phyloP scores from a whole-genome alignment of 1,140 invertebrate species.

The Drosophila nebulosa region DNA sequence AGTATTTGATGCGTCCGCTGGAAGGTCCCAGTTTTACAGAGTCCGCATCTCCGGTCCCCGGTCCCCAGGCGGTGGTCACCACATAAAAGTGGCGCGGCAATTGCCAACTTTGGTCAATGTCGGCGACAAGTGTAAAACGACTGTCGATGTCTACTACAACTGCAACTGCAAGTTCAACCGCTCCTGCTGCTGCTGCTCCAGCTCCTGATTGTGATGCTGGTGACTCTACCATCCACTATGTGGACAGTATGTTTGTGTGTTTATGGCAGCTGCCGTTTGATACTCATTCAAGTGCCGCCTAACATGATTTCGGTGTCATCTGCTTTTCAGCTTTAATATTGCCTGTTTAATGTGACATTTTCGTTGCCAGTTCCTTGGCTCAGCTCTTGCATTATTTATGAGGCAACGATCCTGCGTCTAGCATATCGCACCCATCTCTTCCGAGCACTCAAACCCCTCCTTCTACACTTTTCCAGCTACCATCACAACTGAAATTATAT shows the following conservation, averaged over 20 bases:
- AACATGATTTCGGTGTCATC: constrained; percentile 79
- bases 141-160: constrained; percentile 49
- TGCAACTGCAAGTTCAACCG: constrained; percentile 23
- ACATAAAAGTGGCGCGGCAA: constrained; percentile 78
- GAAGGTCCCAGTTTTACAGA: neutral
- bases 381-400: constrained; percentile 72
- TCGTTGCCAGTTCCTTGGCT: constrained; percentile 15
- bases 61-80: constrained; percentile 68
- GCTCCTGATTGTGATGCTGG: too few relatives aligned
- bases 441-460: neutral
- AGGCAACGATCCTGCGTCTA: constrained; percentile 45
- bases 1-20: constrained; percentile 63
- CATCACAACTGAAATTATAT: constrained; percentile 74
- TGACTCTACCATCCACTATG: constrained; percentile 21
- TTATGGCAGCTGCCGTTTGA: constrained; percentile 79
- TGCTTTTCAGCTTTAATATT: constrained; percentile 79
- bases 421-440: constrained; percentile 33
- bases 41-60: neutral
- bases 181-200: constrained; percentile 18
- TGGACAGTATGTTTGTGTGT: constrained; percentile 70
- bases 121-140: constrained; percentile 79
- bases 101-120: constrained; percentile 78
- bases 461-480: constrained; percentile 12
- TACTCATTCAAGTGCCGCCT: constrained; percentile 78
- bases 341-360: constrained; percentile 79